Base-by-base conservation (phyloP, 2,888 invertebrate species). In the Andrena trimmerana region DNA sequence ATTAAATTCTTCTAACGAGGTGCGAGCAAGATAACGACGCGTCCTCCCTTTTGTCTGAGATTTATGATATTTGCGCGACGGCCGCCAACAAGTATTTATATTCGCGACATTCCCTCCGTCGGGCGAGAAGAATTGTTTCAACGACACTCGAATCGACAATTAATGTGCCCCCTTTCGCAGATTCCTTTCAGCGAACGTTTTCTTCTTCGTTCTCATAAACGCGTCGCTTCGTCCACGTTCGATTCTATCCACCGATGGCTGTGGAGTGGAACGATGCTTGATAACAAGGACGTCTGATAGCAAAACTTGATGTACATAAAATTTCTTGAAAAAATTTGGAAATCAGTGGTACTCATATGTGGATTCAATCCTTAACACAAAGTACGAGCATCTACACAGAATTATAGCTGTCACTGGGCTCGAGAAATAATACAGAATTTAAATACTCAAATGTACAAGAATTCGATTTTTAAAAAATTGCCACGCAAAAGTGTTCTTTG, bases 1-100 rank as follows among this genome's bases (percentile, higher is more conserved):
- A 74, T 74, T 74, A 74, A 74, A 67, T 59, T 48, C 33, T 48
- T 42, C 20, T 74, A 74, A 74, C 52, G 67, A 74, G 67, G 48
- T 59, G 67, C 74, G 33, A 67, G 68, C 48, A 63, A 71, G 71
- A 68, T 67, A 68, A 68, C 59, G 74, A 62, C 48, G 66, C 57
- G 48, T 57, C n/a, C 42, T 57, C 42, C 36, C 36, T 59, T 73
- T 71, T 63, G 50, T 71, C 16, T 29, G 50, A 29, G 48, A 54
- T 73, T 73, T 73, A 54, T 73, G 66, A 73, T 73, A 73, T 73
- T 66, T 66, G 42, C 57, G n/a, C 31, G 52, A 6, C 33, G 50
- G 52, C 42, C 62, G 24, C 20, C 24, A 20, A 63, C 63, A 50
- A 13, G 33, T 62, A 52, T 63, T 63, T 72, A 72, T 63, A 52